Percentiles rank a stretch among this genome's conserved stretches.
phyloP scores from a whole-genome alignment of 1,140 invertebrate genomes.

The Gonioctena quinquepunctata region DNA sequence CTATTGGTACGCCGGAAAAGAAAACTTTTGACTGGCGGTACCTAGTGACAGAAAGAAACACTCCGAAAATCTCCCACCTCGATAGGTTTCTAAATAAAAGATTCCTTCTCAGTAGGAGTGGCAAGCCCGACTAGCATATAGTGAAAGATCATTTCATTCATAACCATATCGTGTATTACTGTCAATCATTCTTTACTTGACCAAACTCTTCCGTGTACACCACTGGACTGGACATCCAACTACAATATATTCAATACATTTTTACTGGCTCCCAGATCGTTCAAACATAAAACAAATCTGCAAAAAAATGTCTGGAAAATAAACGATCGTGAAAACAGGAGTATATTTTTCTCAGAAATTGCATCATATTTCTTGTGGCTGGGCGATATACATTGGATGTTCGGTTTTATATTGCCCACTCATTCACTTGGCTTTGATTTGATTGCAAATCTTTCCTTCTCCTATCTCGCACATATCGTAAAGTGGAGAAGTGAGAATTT shows the following conservation, averaged over 20 bases:
- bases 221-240: no score
- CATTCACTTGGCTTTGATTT: slow-evolving; percentile 39
- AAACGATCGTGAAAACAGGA: slow-evolving; percentile 35
- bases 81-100: no score
- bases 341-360: slow-evolving; percentile 40
- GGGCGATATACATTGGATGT: slow-evolving; percentile 33
- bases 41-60: no score
- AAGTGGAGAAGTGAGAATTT: slow-evolving; percentile 3
- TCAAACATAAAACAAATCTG: slow-evolving; percentile 22
- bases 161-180: no score
- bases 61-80: no score
- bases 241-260: not conserved
- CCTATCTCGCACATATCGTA: slow-evolving; percentile 13
- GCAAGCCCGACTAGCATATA: no score
- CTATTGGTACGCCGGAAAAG: no score
- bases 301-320: slow-evolving; percentile 28
- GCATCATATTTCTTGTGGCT: slow-evolving; percentile 34
- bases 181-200: no score
- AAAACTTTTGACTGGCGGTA: no score
- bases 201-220: no score
- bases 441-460: slow-evolving; percentile 30
- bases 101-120: no score
- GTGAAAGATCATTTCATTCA: no score
- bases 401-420: slow-evolving; percentile 36
- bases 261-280: not conserved